Conservation (phyloP, 2,113 vertebrate genomes). For the Monopterus albus region DNA sequence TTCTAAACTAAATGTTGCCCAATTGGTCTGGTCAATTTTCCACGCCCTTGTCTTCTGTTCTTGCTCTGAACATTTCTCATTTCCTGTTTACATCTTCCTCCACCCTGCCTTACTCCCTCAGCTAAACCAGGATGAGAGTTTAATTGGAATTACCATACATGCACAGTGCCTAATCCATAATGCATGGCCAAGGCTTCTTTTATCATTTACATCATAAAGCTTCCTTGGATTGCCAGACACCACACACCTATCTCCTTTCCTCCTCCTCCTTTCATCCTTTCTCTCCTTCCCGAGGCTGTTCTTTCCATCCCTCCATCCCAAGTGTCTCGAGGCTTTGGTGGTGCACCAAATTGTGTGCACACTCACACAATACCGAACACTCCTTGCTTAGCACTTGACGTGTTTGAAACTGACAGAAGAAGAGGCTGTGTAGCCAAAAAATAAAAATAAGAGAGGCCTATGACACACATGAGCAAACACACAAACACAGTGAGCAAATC, state of each 20-base stretch:
- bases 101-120: constrained; percentile 11
- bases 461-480: constrained; percentile 57
- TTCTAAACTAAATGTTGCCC: constrained; percentile 56
- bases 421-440: constrained; percentile 43
- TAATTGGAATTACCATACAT: constrained; percentile 80
- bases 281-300: constrained; percentile 30
- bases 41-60: constrained; percentile 48
- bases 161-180: constrained; percentile 76
- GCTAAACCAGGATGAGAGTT: constrained; percentile 53
- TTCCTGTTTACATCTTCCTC: constrained; percentile 45
- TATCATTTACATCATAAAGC: constrained; percentile 82
- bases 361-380: constrained; percentile 28
- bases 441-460: constrained; percentile 52
- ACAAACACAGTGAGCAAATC: constrained; percentile 29
- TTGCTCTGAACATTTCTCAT: constrained; percentile 31
- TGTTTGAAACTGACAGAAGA: constrained; percentile 73
- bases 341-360: constrained; percentile 15
- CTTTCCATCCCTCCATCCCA: constrained; percentile 42
- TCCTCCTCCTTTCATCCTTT: constrained; percentile 34
- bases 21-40: constrained; percentile 62
- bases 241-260: constrained; percentile 56
- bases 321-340: constrained; percentile 53
- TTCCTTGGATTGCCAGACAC: constrained; percentile 72
- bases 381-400: constrained; percentile 50
- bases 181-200: constrained; percentile 74